phyloP scores from a whole-genome alignment of 2,888 invertebrate genomes.

The Cacoxenus indagator region DNA sequence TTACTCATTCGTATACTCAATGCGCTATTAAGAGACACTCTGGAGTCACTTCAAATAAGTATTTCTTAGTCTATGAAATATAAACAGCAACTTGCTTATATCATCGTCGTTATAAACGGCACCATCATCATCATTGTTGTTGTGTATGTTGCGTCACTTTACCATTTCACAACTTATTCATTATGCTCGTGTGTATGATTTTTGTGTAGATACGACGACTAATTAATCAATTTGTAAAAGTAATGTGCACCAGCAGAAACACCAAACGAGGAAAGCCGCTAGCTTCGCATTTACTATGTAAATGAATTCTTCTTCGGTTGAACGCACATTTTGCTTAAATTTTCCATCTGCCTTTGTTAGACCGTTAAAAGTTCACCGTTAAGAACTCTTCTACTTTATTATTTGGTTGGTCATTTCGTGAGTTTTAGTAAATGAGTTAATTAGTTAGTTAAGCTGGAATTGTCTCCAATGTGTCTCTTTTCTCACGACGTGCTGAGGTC shows the following conservation, averaged over 20 bases:
- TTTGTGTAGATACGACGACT: conserved; percentile 38
- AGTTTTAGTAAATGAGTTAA: neutral
- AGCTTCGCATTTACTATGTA: neutral
- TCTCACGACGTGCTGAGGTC: conserved; percentile 48
- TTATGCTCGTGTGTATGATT: neutral
- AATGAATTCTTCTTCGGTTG: neutral
- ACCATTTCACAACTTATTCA: neutral
- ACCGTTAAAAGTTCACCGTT: conserved; percentile 39
- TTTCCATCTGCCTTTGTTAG: conserved; percentile 43
- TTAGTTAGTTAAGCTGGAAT: neutral
- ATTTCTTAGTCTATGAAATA: conserved; percentile 9
- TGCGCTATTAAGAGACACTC: conserved; percentile 30
- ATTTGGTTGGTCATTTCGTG: neutral
- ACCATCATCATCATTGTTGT: neutral
- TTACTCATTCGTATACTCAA: neutral
- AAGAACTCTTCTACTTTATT: neutral
- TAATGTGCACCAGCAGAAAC: conserved; percentile 41
- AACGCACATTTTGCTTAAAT: neutral
- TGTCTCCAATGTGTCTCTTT: neutral
- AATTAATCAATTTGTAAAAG: conserved; percentile 63
- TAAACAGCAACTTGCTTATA: conserved; percentile 8
- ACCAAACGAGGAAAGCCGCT: neutral
- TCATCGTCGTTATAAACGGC: neutral
- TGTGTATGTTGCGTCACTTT: neutral
- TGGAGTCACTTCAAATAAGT: conserved; percentile 30